These are phyloP conservation scores for Serranus cabrilla DNA, from an alignment of 2,797 vertebrate genomes.

Conservation along the genomic window DNA sequence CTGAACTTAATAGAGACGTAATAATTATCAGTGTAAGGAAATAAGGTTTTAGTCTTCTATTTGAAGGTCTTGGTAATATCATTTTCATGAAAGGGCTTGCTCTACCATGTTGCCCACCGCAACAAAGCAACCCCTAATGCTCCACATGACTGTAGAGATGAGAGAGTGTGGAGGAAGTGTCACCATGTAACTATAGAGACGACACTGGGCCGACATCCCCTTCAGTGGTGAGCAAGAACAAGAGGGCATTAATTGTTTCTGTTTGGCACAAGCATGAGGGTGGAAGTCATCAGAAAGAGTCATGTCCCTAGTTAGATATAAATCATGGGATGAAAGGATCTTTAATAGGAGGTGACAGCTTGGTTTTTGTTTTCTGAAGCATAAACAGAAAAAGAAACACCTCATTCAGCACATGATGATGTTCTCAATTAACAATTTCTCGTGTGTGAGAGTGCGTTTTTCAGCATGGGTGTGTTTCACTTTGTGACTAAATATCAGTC, in stretches of 20 bases:
- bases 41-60: conserved; percentile 55
- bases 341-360: conserved; percentile 19
- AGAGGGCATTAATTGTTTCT: conserved; percentile 28
- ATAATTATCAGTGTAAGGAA: conserved; percentile 66
- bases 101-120: conserved; percentile 43
- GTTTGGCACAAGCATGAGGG: conserved; percentile 20
- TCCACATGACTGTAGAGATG: conserved; percentile 55
- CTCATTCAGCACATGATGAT: conserved; percentile 2
- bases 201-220: conserved; percentile 1
- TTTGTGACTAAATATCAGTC: conserved; percentile 20
- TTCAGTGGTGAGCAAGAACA: conserved; percentile 10
- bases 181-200: conserved; percentile 31
- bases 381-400: conserved; percentile 4
- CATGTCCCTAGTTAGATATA: conserved; percentile 17
- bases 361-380: conserved; percentile 1
- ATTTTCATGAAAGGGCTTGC: conserved; percentile 50
- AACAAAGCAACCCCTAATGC: conserved; percentile 60
- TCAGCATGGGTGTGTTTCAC: conserved; percentile 28
- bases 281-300: conserved; percentile 27
- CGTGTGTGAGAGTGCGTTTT: conserved; percentile 12
- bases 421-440: conserved; percentile 15
- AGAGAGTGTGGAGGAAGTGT: conserved; percentile 40
- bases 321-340: conserved; percentile 26
- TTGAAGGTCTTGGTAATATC: conserved; percentile 50
- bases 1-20: conserved; percentile 47